Evolutionary conservation across 2,888 invertebrate species (phyloP).

Genomic region (Alloplasta piceator): DNA sequence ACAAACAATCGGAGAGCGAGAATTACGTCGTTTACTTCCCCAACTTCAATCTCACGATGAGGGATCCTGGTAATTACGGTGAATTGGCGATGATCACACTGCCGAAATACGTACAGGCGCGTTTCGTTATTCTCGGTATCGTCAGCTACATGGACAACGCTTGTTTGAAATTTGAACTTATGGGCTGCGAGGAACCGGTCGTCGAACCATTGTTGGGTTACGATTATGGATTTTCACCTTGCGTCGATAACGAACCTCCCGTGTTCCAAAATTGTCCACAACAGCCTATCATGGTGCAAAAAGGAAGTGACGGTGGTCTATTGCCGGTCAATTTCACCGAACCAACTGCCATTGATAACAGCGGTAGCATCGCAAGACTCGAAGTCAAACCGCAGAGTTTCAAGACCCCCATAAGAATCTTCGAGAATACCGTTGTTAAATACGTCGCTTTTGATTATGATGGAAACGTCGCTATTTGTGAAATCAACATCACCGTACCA

Average conservation of each 20-base stretch:
- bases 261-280: constrained; percentile 98
- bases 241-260: constrained; percentile 98
- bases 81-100: constrained; percentile 98
- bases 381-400: constrained; percentile 97
- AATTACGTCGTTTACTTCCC: constrained; percentile 99
- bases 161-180: constrained; percentile 97
- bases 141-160: constrained; percentile 99
- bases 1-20: constrained; percentile 96
- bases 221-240: constrained; percentile 96
- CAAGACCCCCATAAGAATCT: constrained; percentile 93
- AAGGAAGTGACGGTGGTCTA: constrained; percentile 94
- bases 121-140: constrained; percentile 97
- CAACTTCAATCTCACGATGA: constrained; percentile 96
- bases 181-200: constrained; percentile 96
- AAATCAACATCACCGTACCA: constrained; percentile 97
- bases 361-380: constrained; percentile 95
- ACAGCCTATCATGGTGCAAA: constrained; percentile 94
- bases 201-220: constrained; percentile 94
- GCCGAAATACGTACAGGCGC: constrained; percentile 96
- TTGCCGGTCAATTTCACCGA: constrained; percentile 96
- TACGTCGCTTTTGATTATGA: constrained; percentile 99
- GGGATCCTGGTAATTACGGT: constrained; percentile 98
- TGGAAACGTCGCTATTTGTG: constrained; percentile 98
- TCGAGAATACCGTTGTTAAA: constrained; percentile 96
- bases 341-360: constrained; percentile 97